Evolutionary conservation across 1,140 invertebrate species (phyloP).

Genomic region (Trachelipus rathkii): DNA sequence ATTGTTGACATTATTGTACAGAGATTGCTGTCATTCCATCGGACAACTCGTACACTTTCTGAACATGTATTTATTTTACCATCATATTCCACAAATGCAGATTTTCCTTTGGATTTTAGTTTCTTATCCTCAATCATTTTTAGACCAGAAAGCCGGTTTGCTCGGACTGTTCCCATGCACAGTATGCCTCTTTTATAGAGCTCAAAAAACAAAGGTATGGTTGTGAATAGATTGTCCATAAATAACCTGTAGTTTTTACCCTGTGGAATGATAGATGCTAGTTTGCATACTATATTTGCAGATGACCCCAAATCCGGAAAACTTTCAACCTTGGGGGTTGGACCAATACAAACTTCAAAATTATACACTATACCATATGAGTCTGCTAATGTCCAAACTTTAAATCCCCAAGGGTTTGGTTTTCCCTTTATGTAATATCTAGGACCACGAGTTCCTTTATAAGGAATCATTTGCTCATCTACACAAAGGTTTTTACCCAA

Average conservation of each 20-base stretch:
- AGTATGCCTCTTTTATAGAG: constrained; percentile 29
- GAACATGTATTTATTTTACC: constrained; percentile 27
- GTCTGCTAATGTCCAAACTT: constrained; percentile 30
- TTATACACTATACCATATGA: constrained; percentile 25
- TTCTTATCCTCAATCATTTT: no score
- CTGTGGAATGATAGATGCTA: constrained; percentile 23
- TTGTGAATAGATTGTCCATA: constrained; percentile 30
- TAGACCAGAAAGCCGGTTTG: constrained; percentile 25
- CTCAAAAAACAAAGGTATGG: constrained; percentile 31
- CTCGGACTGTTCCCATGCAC: constrained; percentile 28
- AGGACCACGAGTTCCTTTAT: constrained; percentile 35
- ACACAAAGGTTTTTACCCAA: constrained; percentile 32
- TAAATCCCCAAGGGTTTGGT: constrained; percentile 26
- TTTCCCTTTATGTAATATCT: constrained; percentile 22
- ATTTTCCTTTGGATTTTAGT: constrained; percentile 28
- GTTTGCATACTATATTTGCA: constrained; percentile 27
- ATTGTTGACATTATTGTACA: constrained; percentile 24
- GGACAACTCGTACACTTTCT: constrained; percentile 24
- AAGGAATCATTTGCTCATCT: constrained; percentile 44
- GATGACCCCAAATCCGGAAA: constrained; percentile 28
- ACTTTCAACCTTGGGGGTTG: constrained; percentile 30
- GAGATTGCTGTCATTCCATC: constrained; percentile 27
- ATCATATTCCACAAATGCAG: constrained; percentile 33
- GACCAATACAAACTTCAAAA: constrained; percentile 29
- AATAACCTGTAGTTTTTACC: constrained; percentile 26